Conservation (phyloP, 2,888 invertebrate genomes). For the Amphipyra berbera region DNA sequence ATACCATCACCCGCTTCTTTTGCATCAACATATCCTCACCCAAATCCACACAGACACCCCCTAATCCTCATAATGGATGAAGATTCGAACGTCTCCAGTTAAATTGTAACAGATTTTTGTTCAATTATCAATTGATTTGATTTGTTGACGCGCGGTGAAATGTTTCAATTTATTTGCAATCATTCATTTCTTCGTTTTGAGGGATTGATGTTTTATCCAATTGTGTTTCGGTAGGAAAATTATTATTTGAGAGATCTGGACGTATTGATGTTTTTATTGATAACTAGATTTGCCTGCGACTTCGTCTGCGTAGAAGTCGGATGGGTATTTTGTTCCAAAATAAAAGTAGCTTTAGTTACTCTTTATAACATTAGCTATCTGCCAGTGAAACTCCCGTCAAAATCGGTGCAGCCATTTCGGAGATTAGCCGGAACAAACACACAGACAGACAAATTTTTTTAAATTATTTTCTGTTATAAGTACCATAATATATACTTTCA, state of each 20-base stretch:
- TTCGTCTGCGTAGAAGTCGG: too few species aligned
- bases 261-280: conserved; percentile 7
- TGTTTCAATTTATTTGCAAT: conserved; percentile 56
- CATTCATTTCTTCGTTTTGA: conserved; percentile 26
- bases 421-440: too few species aligned
- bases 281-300: too few species aligned
- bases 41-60: conserved; percentile 68
- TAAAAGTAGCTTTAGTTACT: too few species aligned
- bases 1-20: conserved; percentile 45
- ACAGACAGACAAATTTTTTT: too few species aligned
- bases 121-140: conserved; percentile 75
- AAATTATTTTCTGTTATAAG: too few species aligned
- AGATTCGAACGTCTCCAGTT: conserved; percentile 72
- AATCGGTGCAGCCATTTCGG: too few species aligned
- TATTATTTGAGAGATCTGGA: not conserved
- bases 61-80: conserved; percentile 84
- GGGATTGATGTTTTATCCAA: conserved; percentile 41
- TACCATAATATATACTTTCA: too few species aligned
- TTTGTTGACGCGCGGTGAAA: conserved; percentile 55
- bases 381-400: too few species aligned
- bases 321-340: too few species aligned
- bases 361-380: too few species aligned
- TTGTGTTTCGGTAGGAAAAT: conserved; percentile 33
- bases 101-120: conserved; percentile 75
- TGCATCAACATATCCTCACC: conserved; percentile 37